Evolutionary conservation across 2,113 vertebrate species (phyloP).

Genomic region (Dasyprocta punctata): DNA sequence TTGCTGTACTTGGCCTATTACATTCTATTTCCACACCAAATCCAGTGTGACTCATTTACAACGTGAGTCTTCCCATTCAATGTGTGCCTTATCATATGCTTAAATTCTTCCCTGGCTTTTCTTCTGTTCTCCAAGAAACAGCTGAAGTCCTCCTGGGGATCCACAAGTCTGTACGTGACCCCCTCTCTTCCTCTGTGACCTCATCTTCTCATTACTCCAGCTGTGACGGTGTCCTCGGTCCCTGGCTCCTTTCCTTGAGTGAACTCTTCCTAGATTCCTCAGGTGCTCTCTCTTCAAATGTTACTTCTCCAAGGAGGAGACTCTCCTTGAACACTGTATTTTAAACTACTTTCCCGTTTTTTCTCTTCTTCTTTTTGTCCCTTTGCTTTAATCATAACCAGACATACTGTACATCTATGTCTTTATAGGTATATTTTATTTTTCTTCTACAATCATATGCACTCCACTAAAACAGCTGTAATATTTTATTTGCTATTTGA

Average conservation of each 20-base stretch:
- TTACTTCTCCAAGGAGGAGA: background rate
- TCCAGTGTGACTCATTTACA: background rate
- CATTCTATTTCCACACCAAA: background rate
- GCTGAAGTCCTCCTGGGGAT: background rate
- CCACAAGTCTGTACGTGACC: background rate
- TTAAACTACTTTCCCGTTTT: background rate
- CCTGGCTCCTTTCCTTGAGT: background rate
- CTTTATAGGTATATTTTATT: background rate
- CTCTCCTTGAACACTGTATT: background rate
- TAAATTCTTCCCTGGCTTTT: background rate
- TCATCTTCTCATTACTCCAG: background rate
- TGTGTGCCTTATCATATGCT: background rate
- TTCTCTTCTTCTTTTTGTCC: background rate
- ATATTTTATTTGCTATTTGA: background rate
- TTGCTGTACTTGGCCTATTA: background rate
- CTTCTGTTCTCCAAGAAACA: background rate
- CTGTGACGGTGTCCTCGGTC: background rate
- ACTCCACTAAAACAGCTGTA: background rate
- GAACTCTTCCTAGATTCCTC: background rate
- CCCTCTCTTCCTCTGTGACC: background rate
- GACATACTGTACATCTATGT: background rate
- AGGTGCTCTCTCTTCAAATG: background rate
- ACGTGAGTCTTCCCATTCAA: background rate
- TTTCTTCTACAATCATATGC: background rate
- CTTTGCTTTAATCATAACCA: background rate